These are phyloP conservation scores for Antheraea mylitta DNA, from an alignment of 1,140 invertebrate genomes.

Conservation along the genomic window DNA sequence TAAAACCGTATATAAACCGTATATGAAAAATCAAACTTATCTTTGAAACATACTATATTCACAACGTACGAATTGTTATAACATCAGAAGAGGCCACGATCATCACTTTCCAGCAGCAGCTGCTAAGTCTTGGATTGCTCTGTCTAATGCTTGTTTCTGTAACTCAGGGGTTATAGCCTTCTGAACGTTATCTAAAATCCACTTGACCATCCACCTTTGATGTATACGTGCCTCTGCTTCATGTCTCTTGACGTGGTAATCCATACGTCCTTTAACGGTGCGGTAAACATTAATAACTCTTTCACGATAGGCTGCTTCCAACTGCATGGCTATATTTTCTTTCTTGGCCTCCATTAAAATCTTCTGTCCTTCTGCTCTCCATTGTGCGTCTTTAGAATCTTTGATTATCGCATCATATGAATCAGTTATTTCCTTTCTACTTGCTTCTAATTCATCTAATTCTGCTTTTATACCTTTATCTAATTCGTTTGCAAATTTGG, in stretches of 20 bases:
- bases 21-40: neutral
- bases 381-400: slow-evolving; percentile 85
- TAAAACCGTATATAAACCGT: neutral
- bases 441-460: slow-evolving; percentile 31
- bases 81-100: neutral
- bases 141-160: slow-evolving; percentile 42
- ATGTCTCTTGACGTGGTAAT: slow-evolving; percentile 55
- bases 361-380: slow-evolving; percentile 86
- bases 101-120: slow-evolving; percentile 22
- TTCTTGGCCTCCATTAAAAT: slow-evolving; percentile 91
- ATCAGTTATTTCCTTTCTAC: slow-evolving; percentile 36
- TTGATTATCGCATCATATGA: slow-evolving; percentile 79
- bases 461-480: slow-evolving; percentile 86
- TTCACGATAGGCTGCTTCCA: slow-evolving; percentile 93
- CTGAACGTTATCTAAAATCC: slow-evolving; percentile 57
- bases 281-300: slow-evolving; percentile 48
- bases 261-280: slow-evolving; percentile 46
- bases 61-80: neutral
- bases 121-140: slow-evolving; percentile 50
- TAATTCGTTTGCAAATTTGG: slow-evolving; percentile 77
- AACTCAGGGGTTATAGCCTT: slow-evolving; percentile 62
- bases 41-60: neutral
- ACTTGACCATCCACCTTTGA: slow-evolving; percentile 66
- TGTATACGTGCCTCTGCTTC: slow-evolving; percentile 43
- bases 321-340: slow-evolving; percentile 93